Percentiles rank a stretch among this genome's conserved stretches.
Evolutionary conservation across 37 sponge, comb jelly and placozoan species (phyloP).

Genomic region (Beroe forskalii): DNA sequence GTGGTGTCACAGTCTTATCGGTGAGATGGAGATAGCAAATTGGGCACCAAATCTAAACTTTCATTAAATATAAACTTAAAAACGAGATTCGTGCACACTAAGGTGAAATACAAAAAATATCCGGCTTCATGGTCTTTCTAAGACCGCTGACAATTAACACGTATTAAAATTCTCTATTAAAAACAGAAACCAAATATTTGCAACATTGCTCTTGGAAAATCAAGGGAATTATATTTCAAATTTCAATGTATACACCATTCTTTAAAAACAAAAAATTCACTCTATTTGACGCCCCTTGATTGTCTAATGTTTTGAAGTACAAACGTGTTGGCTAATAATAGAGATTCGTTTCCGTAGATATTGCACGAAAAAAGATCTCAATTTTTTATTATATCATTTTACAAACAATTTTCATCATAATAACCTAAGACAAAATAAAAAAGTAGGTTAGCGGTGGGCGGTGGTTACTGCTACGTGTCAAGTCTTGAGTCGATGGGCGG

Average conservation of each 20-base stretch:
- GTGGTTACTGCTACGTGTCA: constrained; percentile 19
- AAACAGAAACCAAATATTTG: constrained; percentile 51
- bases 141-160: constrained; percentile 49
- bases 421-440: constrained; percentile 61
- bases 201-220: constrained; percentile 49
- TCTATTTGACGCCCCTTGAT: neutral
- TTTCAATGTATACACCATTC: constrained; percentile 36
- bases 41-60: neutral
- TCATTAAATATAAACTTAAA: constrained; percentile 60
- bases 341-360: neutral
- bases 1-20: too few relatives aligned
- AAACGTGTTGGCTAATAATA: too few relatives aligned
- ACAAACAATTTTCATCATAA: constrained; percentile 45
- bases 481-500: neutral
- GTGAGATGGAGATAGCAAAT: neutral
- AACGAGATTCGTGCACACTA: constrained; percentile 47
- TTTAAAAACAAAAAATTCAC: constrained; percentile 46
- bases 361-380: neutral
- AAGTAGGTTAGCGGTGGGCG: constrained; percentile 16
- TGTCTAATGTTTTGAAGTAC: neutral
- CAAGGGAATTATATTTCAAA: constrained; percentile 30
- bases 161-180: constrained; percentile 61
- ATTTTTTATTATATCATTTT: constrained; percentile 38
- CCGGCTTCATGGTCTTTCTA: constrained; percentile 7
- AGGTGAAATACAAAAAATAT: constrained; percentile 56